These are phyloP conservation scores for Trachemys scripta DNA, from an alignment of 2,113 vertebrate species.

Conservation along the genomic window DNA sequence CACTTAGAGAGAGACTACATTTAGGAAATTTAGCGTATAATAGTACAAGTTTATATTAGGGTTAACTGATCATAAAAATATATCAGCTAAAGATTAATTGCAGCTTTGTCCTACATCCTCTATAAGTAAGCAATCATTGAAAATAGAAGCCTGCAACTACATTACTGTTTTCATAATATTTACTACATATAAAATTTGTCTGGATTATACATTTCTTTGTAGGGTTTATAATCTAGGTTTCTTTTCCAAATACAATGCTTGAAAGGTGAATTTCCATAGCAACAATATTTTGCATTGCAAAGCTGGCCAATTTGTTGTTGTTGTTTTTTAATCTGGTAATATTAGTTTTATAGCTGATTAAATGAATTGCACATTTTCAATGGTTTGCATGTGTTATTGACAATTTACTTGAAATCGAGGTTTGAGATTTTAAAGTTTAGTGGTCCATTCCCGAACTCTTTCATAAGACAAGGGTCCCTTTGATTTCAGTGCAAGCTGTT, in stretches of 20 bases:
- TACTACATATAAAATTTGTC: background rate
- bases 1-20: background rate
- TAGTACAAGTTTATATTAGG: background rate
- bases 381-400: background rate
- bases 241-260: background rate
- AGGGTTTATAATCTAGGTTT: background rate
- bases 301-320: background rate
- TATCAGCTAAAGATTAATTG: slow-evolving; percentile 10
- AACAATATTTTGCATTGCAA: background rate
- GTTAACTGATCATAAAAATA: background rate
- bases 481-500: background rate
- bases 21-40: background rate
- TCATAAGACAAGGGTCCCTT: background rate
- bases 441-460: background rate
- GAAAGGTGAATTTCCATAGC: background rate
- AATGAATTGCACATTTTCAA: slow-evolving; percentile 39
- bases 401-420: slow-evolving; percentile 2
- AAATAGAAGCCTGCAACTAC: slow-evolving; percentile 13
- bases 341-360: slow-evolving; percentile 4
- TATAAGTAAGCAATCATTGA: background rate
- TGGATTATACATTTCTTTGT: background rate
- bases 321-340: background rate
- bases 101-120: background rate
- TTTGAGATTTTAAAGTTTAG: background rate
- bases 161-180: background rate